These are phyloP conservation scores for Zhengitettix transpicula DNA, from an alignment of 2,888 invertebrate genomes.

Conservation along the genomic window DNA sequence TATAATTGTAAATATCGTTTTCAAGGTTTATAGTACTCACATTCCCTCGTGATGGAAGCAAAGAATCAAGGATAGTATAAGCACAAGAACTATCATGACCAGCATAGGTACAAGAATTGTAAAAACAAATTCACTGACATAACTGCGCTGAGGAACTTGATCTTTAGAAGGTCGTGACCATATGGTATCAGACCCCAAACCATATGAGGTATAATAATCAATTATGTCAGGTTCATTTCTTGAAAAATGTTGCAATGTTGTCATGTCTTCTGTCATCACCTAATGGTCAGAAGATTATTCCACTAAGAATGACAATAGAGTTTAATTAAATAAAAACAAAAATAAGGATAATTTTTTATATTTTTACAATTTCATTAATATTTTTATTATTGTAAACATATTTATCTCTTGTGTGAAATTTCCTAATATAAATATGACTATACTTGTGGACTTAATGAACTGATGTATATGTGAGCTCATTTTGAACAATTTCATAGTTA, in stretches of 20 bases:
- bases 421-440: too few species aligned
- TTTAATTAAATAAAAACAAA: background rate
- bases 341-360: background rate
- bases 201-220: conserved; percentile 11
- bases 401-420: too few species aligned
- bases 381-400: too few species aligned
- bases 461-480: too few species aligned
- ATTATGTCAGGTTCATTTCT: conserved; percentile 7
- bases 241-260: conserved; percentile 20
- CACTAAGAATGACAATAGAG: background rate
- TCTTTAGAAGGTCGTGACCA: conserved; percentile 46
- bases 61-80: conserved; percentile 50
- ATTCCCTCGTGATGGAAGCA: conserved; percentile 61
- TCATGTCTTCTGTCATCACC: background rate
- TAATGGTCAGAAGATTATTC: background rate
- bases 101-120: conserved; percentile 53
- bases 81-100: conserved; percentile 45
- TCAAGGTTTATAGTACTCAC: conserved; percentile 36
- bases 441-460: too few species aligned
- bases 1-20: too few species aligned
- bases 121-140: conserved; percentile 47
- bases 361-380: too few species aligned
- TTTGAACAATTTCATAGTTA: too few species aligned
- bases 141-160: conserved; percentile 49
- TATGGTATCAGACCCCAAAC: conserved; percentile 22